Evolutionary conservation across 2,113 vertebrate genomes (phyloP).

Genomic region (Eleginops maclovinus): DNA sequence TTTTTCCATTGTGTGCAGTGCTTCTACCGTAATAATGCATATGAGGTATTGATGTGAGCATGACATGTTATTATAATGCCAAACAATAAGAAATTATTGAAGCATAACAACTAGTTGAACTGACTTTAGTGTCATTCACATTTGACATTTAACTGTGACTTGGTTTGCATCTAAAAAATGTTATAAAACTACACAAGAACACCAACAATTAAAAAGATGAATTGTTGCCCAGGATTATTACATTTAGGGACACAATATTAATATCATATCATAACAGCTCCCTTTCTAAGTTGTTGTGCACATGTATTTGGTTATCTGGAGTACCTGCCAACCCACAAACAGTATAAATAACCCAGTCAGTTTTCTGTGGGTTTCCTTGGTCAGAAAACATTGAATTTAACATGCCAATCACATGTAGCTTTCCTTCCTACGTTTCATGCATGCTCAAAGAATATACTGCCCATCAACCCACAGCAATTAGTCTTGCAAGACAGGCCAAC

Average conservation of each 20-base stretch:
- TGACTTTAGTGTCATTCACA: constrained; percentile 17
- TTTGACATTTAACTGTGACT: constrained; percentile 14
- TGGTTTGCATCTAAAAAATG: not conserved
- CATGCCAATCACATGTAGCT: too few species aligned
- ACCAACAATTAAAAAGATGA: not conserved
- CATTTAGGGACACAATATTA: not conserved
- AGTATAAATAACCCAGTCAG: too few species aligned
- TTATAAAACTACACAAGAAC: not conserved
- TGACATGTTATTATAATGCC: not conserved
- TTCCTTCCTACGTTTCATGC: too few species aligned
- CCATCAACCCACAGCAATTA: too few species aligned
- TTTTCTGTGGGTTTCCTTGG: too few species aligned
- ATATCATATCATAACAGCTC: not conserved
- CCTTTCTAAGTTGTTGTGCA: too few species aligned
- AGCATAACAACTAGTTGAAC: constrained; percentile 8
- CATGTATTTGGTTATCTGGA: too few species aligned
- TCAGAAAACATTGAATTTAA: too few species aligned
- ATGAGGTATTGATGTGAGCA: constrained; percentile 47
- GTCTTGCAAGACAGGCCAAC: too few species aligned
- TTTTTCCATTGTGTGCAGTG: not conserved
- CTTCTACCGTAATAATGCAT: constrained; percentile 21
- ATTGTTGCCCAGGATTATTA: not conserved
- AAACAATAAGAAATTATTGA: constrained; percentile 2
- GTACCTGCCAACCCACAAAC: too few species aligned
- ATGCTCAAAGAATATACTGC: too few species aligned